Evolutionary conservation across 35 echinoderm and acorn worm species (phyloP).

Genomic region (Eucidaris tribuloides): DNA sequence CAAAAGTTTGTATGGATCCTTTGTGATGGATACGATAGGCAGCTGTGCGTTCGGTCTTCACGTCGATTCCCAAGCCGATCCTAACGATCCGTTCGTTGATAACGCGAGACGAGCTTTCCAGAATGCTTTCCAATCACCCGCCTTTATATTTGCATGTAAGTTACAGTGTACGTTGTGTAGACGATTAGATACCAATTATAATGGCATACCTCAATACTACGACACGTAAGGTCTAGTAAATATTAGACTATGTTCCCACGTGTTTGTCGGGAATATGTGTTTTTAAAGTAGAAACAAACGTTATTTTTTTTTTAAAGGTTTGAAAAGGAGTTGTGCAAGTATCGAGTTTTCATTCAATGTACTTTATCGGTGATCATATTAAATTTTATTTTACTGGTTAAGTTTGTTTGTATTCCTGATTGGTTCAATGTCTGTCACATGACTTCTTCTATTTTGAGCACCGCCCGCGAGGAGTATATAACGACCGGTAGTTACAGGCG

Average conservation of each 20-base stretch:
- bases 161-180: too few relatives aligned
- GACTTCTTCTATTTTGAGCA: too few relatives aligned
- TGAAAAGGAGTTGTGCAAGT: background rate
- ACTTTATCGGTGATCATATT: background rate
- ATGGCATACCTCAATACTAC: background rate
- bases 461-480: too few relatives aligned
- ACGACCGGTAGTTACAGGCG: too few relatives aligned
- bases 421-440: too few relatives aligned
- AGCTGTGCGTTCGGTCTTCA: constrained; percentile 9
- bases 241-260: background rate
- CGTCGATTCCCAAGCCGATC: background rate
- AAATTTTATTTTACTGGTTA: too few relatives aligned
- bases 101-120: background rate
- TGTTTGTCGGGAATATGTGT: background rate
- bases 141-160: background rate
- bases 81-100: background rate
- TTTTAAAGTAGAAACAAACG: too few relatives aligned
- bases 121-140: background rate
- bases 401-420: too few relatives aligned
- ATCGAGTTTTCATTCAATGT: background rate
- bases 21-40: background rate
- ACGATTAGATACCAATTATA: too few relatives aligned
- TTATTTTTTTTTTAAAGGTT: background rate
- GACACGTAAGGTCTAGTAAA: background rate
- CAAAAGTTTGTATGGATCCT: background rate